These are phyloP conservation scores for Chymomyza procnemis DNA, from an alignment of 2,888 invertebrate genomes.

Conservation along the genomic window DNA sequence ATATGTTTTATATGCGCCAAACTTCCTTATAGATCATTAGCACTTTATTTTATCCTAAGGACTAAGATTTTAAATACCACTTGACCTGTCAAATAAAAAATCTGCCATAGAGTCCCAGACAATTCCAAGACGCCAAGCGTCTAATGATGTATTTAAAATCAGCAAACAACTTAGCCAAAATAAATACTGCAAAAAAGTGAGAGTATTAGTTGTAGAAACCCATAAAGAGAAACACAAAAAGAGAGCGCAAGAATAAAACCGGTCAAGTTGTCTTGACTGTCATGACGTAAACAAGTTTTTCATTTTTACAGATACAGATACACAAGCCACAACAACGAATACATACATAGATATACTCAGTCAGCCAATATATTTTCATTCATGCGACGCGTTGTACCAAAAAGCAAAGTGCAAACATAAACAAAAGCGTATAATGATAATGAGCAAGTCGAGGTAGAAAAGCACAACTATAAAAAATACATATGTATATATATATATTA, in stretches of 20 bases:
- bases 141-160: conserved; percentile 64
- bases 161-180: conserved; percentile 19
- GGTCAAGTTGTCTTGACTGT: conserved; percentile 44
- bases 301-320: not conserved
- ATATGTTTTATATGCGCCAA: too few relatives aligned
- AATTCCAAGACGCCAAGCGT: not conserved
- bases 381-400: conserved; percentile 31
- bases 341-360: conserved; percentile 16
- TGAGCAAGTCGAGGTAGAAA: conserved; percentile 18
- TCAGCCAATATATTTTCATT: conserved; percentile 32
- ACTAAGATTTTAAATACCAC: not conserved
- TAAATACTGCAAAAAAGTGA: conserved; percentile 47
- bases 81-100: not conserved
- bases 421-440: conserved; percentile 45
- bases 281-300: conserved; percentile 67
- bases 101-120: not conserved
- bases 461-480: conserved; percentile 16
- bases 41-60: not conserved
- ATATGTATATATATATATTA: not conserved
- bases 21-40: not conserved
- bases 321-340: conserved; percentile 1
- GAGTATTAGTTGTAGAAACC: conserved; percentile 40
- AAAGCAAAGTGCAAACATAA: conserved; percentile 28
- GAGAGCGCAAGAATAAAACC: conserved; percentile 24
- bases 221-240: conserved; percentile 8